Evolutionary conservation across 1,140 invertebrate species (phyloP).

Genomic region (Danaus melanippus): DNA sequence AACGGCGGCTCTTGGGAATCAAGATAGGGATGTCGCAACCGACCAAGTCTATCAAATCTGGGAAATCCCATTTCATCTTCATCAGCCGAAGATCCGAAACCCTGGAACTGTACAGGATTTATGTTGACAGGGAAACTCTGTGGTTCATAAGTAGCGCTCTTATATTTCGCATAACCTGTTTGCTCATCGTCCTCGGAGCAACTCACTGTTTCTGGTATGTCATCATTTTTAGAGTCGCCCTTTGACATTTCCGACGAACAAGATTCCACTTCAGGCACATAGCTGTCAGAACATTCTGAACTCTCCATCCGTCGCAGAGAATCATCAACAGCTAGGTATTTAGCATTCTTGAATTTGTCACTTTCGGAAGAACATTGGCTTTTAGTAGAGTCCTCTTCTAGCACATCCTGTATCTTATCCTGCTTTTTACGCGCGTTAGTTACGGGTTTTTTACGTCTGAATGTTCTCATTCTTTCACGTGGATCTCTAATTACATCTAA

Average conservation of each 20-base stretch:
- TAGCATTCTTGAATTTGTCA: slow-evolving; percentile 61
- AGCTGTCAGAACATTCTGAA: slow-evolving; percentile 77
- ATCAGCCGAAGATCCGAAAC: slow-evolving; percentile 74
- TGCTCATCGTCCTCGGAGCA: slow-evolving; percentile 73
- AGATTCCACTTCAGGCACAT: slow-evolving; percentile 77
- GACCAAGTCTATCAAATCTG: slow-evolving; percentile 73
- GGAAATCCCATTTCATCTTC: slow-evolving; percentile 77
- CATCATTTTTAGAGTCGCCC: slow-evolving; percentile 64
- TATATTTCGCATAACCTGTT: slow-evolving; percentile 60
- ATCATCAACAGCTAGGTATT: slow-evolving; percentile 56
- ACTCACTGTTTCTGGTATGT: slow-evolving; percentile 68
- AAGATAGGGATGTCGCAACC: slow-evolving; percentile 68
- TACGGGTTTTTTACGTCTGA: slow-evolving; percentile 75
- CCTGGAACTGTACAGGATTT: slow-evolving; percentile 72
- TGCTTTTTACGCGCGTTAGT: slow-evolving; percentile 71
- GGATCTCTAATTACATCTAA: slow-evolving; percentile 76
- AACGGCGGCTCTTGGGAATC: slow-evolving; percentile 65
- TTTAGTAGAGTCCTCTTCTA: slow-evolving; percentile 70
- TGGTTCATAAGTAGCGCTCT: slow-evolving; percentile 48
- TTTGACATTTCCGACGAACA: slow-evolving; percentile 75
- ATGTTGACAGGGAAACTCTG: slow-evolving; percentile 60
- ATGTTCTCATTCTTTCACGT: slow-evolving; percentile 74
- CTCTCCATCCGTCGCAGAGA: slow-evolving; percentile 67
- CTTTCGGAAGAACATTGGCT: slow-evolving; percentile 71
- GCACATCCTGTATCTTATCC: slow-evolving; percentile 71